phyloP scores from a whole-genome alignment of 2,888 invertebrate species.

The Eudasyphora cyanicolor region DNA sequence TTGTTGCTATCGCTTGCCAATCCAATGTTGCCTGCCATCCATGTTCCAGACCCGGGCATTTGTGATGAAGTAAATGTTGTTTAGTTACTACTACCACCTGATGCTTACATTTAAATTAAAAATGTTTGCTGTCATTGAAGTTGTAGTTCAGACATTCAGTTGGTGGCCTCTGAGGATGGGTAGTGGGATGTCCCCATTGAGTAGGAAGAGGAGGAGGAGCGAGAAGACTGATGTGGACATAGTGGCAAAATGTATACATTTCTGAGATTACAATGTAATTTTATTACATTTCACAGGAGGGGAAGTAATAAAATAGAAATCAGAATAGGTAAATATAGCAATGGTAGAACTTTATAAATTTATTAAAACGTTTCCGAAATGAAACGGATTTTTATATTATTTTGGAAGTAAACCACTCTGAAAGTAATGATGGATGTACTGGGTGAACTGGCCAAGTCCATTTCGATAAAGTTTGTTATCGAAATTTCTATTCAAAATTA shows the following conservation, averaged over 20 bases:
- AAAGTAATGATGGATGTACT: too few species aligned
- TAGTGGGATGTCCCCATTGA: neutral
- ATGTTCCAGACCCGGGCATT: neutral
- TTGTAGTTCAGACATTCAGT: neutral
- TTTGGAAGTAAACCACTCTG: too few species aligned
- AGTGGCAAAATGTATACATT: neutral
- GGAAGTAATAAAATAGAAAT: too few species aligned
- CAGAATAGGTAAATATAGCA: too few species aligned
- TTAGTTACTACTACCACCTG: constrained; percentile 52
- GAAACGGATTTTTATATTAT: too few species aligned
- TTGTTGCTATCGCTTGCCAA: constrained; percentile 1
- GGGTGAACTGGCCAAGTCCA: too few species aligned
- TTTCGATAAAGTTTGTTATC: too few species aligned
- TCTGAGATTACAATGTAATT: neutral
- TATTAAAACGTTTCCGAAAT: too few species aligned
- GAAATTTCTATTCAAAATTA: too few species aligned
- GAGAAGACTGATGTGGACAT: neutral
- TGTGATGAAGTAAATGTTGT: constrained; percentile 36
- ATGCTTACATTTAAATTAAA: constrained; percentile 50
- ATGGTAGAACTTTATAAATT: too few species aligned
- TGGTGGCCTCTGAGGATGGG: neutral
- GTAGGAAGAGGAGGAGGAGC: too few species aligned
- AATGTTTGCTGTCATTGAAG: neutral
- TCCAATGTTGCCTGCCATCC: constrained; percentile 3
- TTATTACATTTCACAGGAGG: neutral